Evolutionary conservation across 2,888 invertebrate species (phyloP), one percentile per base, ranked within the genome.

Genomic region (Mesochorus sp.): DNA sequence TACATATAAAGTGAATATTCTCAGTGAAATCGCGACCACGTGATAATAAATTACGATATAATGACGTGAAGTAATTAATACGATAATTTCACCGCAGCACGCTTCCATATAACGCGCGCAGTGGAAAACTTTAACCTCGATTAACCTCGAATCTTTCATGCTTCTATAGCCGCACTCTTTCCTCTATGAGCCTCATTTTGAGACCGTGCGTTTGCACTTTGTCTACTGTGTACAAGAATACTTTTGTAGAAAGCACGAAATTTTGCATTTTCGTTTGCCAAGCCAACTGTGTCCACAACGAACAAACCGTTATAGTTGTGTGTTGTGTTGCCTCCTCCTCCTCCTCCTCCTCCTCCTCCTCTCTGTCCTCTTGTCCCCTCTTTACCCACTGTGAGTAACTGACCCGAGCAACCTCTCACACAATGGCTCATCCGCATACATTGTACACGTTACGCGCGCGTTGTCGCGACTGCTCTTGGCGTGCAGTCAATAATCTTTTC

Each of bases 121-220:
- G 28, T 61, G 71, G 71, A 82, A 85, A 87, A 82, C 80, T 61
- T 64, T 79, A 82, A 86, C 84, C 86, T 85, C 85, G 84, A 87
- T 87, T 87, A 87, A 87, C 85, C 85, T 83, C 76, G 80, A 83
- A 85, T 86, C 83, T 85, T 81, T 87, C 84, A 84, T 57, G 62
- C 61, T 28, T 24, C 37, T 53, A 47, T n/a, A n/a, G n/a, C n/a
- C n/a, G 31, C 61, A 12, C 44, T 66, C 57, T 47, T 61, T 67
- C 19, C 59, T 49, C 51, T n/a, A n/a, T n/a, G 14, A 26, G 17
- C 17, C 34, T 59, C 28, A n/a, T n/a, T n/a, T n/a, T n/a, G n/a
- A n/a, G n/a, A n/a, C n/a, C n/a, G n/a, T n/a, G n/a, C n/a, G n/a
- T n/a, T n/a, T n/a, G n/a, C n/a, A n/a, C n/a, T n/a, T n/a, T n/a